phyloP scores from a whole-genome alignment of 92 coral and sea anemone genomes.

The Zoanthus sansibaricus region DNA sequence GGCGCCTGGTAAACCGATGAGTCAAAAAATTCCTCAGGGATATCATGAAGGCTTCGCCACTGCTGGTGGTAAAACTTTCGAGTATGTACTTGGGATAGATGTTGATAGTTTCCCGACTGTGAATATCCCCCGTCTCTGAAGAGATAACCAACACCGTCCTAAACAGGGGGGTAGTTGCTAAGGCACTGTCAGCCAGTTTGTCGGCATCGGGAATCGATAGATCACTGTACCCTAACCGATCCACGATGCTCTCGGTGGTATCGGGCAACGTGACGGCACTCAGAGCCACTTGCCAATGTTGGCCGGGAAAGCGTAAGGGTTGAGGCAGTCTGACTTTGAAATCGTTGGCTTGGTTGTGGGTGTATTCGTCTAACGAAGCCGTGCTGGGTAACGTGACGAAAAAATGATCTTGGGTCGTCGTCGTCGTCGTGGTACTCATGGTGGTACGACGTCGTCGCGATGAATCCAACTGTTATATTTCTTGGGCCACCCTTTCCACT shows the following conservation, averaged over 20 bases:
- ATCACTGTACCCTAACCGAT: conserved; percentile 14
- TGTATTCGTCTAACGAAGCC: neutral
- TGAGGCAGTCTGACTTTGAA: conserved; percentile 5
- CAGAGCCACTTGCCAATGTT: conserved; percentile 34
- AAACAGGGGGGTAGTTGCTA: neutral
- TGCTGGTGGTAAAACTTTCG: neutral
- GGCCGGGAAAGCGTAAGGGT: neutral
- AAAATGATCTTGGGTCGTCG: neutral
- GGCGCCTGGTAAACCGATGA: conserved; percentile 8
- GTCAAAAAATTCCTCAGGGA: conserved; percentile 18
- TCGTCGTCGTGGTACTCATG: neutral
- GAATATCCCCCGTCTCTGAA: neutral
- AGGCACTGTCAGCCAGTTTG: neutral
- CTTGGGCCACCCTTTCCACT: conserved; percentile 56
- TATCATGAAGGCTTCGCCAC: conserved; percentile 13
- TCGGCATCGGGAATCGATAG: neutral
- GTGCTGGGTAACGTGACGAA: neutral
- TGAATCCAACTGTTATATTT: conserved; percentile 44
- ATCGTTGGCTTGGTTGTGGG: neutral
- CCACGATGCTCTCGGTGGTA: conserved; percentile 31
- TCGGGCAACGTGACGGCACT: conserved; percentile 33
- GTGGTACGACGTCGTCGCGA: neutral
- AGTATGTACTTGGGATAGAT: neutral
- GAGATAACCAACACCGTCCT: neutral
- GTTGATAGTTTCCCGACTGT: neutral